Evolutionary conservation across 2,797 vertebrate genomes (phyloP).

Genomic region (Chelonia mydas): DNA sequence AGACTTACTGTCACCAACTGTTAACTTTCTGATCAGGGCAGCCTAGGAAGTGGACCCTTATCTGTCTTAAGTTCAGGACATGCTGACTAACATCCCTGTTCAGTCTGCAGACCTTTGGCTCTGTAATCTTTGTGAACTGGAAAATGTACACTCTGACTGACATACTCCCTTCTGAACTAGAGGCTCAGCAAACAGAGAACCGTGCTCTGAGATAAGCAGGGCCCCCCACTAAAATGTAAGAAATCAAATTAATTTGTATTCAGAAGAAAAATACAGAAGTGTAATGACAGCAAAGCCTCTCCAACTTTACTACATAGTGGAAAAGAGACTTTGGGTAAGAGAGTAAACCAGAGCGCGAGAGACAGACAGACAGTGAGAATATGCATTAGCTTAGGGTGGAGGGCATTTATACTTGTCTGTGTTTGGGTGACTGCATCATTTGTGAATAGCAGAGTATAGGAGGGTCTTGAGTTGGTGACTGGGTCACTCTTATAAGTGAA

Average conservation of each 20-base stretch:
- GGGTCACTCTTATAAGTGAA: not conserved
- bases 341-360: not conserved
- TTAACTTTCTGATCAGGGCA: slow-evolving; percentile 74
- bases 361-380: not conserved
- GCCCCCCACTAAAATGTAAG: not conserved
- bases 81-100: slow-evolving; percentile 64
- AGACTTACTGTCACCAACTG: slow-evolving; percentile 74
- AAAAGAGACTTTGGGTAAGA: fast-evolving
- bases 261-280: not conserved
- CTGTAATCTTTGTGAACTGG: slow-evolving; percentile 51
- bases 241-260: slow-evolving; percentile 25
- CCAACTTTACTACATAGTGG: fast-evolving
- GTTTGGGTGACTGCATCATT: not conserved
- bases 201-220: not conserved
- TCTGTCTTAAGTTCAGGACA: slow-evolving; percentile 70
- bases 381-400: not conserved
- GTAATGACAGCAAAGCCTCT: slow-evolving; percentile 22
- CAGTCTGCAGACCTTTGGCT: slow-evolving; percentile 69
- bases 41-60: slow-evolving; percentile 70
- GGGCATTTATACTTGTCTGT: not conserved
- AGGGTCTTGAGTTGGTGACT: not conserved
- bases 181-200: slow-evolving; percentile 31
- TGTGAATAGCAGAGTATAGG: not conserved
- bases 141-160: slow-evolving; percentile 29
- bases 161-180: slow-evolving; percentile 29